Percentiles rank a stretch among this genome's conserved stretches.
Evolutionary conservation across 2,888 invertebrate species (phyloP).

Genomic region (Drosophila emarginata): DNA sequence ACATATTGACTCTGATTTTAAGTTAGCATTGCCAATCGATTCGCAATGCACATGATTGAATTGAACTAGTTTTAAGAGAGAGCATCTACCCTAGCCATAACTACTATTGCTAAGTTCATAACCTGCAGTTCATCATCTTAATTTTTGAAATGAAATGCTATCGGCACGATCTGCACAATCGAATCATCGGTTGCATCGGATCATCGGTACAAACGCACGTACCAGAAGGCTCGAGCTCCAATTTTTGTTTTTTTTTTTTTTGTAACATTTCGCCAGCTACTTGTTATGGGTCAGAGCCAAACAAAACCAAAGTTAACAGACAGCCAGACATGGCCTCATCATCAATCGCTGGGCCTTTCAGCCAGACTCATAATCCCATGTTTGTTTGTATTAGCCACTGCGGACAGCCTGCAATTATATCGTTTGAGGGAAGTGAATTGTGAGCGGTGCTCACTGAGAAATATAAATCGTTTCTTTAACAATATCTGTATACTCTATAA

Average conservation of each 20-base stretch:
- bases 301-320: slow-evolving; percentile 1
- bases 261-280: slow-evolving; percentile 72
- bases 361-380: slow-evolving; percentile 72
- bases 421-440: slow-evolving; percentile 45
- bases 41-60: slow-evolving; percentile 68
- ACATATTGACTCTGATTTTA: slow-evolving; percentile 46
- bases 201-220: slow-evolving; percentile 51
- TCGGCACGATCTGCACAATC: slow-evolving; percentile 66
- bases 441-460: slow-evolving; percentile 1
- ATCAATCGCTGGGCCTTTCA: slow-evolving; percentile 40
- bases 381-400: slow-evolving; percentile 76
- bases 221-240: slow-evolving; percentile 67
- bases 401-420: slow-evolving; percentile 76
- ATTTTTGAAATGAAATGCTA: slow-evolving; percentile 75
- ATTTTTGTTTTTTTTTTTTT: no score
- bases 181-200: slow-evolving; percentile 26
- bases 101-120: slow-evolving; percentile 50
- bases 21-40: slow-evolving; percentile 69
- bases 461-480: neutral
- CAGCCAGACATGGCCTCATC: slow-evolving; percentile 39
- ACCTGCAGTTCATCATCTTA: slow-evolving; percentile 55
- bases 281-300: slow-evolving; percentile 66
- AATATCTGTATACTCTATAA: neutral
- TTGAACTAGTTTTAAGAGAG: slow-evolving; percentile 66
- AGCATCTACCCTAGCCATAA: slow-evolving; percentile 27